Evolutionary conservation across 2,113 vertebrate genomes (phyloP), one percentile per base, ranked within the genome.

Genomic region (Toxotes chatareus): DNA sequence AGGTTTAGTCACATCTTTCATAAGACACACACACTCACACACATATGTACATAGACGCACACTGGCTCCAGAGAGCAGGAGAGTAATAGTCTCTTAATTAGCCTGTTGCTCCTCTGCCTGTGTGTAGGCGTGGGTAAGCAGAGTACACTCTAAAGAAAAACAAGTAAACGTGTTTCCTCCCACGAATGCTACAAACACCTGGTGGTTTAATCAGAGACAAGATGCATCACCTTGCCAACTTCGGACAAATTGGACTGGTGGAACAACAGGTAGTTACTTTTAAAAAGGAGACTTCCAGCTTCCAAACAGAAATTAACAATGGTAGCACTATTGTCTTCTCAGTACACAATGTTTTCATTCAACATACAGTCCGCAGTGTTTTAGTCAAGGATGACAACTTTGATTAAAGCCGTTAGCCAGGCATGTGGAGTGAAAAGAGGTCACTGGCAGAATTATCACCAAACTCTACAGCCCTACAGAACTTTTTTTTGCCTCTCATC

Each of bases 71-170:
- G 78, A 79, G 85, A 90, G 72, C 74, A 76, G 81, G 9, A 81
- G 80, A 77, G 90, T 85, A 85, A 89, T 89, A 85, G 85, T 80
- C 81, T 84, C 85, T 89, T 93, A 91, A 90, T 92, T 88, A 86
- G 83, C 86, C 73, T 85, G 88, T 88, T 87, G 90, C 87, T 88
- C 86, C 86, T 78, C 84, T 80, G 86, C 77, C 53, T 71, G 76
- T 53, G 74, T 83, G 88, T 77, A 73, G 85, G 90, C 44, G 86
- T 86, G 16, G 36, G 60, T 60, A 47, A 70, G 78, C 82, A 69
- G 23, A 76, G 51, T 32, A 66, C 64, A 49, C 60, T 42, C 47
- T 31, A 57, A 82, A 80, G 80, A 90, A 87, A 86, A 90, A 85
- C 78, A 91, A 81, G 82, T 75, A 79, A 89, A 88, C 73, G 81